Conservation (phyloP, 2,888 invertebrate genomes). For the Clunio marinus region DNA sequence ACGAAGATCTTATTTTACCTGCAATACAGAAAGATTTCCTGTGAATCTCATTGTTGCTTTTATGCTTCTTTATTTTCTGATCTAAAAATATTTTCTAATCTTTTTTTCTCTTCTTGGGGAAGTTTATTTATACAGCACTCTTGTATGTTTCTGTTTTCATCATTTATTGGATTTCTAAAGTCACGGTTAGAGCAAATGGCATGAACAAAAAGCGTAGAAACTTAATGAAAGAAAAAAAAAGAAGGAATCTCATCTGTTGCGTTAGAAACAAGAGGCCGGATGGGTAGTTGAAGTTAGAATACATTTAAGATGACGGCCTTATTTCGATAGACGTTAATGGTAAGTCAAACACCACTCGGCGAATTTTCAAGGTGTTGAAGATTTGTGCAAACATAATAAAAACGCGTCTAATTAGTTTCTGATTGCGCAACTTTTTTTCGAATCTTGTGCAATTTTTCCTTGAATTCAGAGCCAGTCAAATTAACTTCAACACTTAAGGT, state of each 20-base stretch:
- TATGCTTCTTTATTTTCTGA: conserved; percentile 20
- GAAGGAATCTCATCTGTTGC: conserved; percentile 24
- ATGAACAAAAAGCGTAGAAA: background rate
- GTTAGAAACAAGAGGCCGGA: background rate
- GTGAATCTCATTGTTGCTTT: conserved; percentile 34
- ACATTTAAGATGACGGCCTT: background rate
- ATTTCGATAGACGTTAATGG: conserved; percentile 24
- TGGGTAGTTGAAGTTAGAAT: too few relatives aligned
- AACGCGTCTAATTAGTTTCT: conserved; percentile 6
- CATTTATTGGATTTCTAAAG: conserved; percentile 30
- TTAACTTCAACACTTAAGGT: background rate
- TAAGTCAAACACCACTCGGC: conserved; percentile 18
- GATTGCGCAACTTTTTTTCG: conserved; percentile 20
- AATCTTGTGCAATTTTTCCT: background rate
- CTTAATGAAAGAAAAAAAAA: conserved; percentile 26
- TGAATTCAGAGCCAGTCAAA: background rate
- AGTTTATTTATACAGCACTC: conserved; percentile 35
- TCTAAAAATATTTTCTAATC: conserved; percentile 25
- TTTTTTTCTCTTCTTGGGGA: background rate
- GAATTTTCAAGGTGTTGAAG: conserved; percentile 29
- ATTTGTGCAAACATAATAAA: conserved; percentile 24
- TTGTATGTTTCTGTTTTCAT: conserved; percentile 7
- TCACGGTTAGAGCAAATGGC: background rate
- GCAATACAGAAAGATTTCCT: conserved; percentile 30
- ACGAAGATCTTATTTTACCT: conserved; percentile 10